phyloP scores from a whole-genome alignment of 2,888 invertebrate species.

The Elgonia sp. region DNA sequence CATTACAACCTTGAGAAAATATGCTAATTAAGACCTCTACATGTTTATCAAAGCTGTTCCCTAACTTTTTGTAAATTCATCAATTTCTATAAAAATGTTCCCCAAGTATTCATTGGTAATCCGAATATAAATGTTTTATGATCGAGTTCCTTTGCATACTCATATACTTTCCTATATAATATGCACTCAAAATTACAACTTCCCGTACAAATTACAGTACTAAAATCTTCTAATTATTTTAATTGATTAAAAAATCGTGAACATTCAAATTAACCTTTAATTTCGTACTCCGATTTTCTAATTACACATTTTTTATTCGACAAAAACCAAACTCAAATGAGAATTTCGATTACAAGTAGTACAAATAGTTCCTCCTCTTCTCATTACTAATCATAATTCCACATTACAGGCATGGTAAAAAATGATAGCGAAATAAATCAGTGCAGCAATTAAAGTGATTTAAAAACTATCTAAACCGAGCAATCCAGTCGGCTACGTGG shows the following conservation, averaged over 20 bases:
- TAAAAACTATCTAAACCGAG: constrained; percentile 14
- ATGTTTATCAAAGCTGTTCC: too few species aligned
- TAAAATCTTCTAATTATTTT: neutral
- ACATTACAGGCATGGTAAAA: neutral
- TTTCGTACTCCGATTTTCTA: neutral
- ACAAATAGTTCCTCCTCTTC: neutral
- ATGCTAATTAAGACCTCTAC: too few species aligned
- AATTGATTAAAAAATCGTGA: neutral
- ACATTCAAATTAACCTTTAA: neutral
- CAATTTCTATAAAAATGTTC: neutral
- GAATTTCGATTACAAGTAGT: too few species aligned
- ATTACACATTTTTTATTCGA: neutral
- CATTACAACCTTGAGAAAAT: too few species aligned
- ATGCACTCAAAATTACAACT: neutral
- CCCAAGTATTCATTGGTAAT: neutral
- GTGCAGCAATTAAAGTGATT: neutral
- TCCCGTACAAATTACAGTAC: neutral
- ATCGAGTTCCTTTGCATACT: neutral
- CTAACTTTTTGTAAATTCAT: too few species aligned
- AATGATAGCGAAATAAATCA: neutral
- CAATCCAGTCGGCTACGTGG: neutral
- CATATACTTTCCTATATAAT: neutral
- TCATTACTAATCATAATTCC: neutral
- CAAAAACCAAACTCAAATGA: neutral
- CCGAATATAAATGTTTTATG: neutral